Evolutionary conservation across 2,797 vertebrate genomes (phyloP).

Genomic region (Danio tinwini): DNA sequence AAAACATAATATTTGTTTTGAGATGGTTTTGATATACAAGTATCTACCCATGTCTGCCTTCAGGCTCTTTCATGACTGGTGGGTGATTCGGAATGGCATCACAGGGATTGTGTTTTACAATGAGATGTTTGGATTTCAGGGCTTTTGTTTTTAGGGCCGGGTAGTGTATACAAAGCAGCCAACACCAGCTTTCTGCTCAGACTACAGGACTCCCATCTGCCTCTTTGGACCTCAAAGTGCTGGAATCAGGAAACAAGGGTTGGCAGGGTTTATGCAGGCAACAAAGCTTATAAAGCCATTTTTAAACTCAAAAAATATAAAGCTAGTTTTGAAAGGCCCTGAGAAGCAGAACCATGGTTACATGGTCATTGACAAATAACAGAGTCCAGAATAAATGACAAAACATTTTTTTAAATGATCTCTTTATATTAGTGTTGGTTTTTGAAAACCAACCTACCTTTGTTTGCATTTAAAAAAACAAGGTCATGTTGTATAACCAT

Average conservation of each 20-base stretch:
- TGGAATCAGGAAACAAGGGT: conserved; percentile 71
- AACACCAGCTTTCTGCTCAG: conserved; percentile 71
- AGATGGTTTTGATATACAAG: conserved; percentile 55
- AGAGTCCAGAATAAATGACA: not conserved
- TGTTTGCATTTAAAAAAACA: no score
- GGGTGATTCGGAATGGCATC: conserved; percentile 63
- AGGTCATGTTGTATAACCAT: no score
- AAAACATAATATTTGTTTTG: conserved; percentile 61
- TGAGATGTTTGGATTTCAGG: conserved; percentile 63
- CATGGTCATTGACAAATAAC: not conserved
- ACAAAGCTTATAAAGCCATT: conserved; percentile 67
- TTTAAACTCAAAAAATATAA: conserved; percentile 54
- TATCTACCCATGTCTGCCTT: conserved; percentile 53
- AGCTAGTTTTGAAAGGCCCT: conserved; percentile 47
- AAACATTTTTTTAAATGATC: no score
- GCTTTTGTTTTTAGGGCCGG: conserved; percentile 49
- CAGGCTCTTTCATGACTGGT: conserved; percentile 51
- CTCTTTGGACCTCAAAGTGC: conserved; percentile 61
- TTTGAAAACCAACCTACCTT: no score
- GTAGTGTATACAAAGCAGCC: conserved; percentile 57
- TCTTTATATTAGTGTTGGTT: no score
- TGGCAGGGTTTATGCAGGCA: conserved; percentile 67
- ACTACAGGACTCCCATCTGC: conserved; percentile 69
- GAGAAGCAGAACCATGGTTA: conserved; percentile 15
- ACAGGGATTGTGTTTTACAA: conserved; percentile 69